Base-by-base conservation (phyloP, 1,140 invertebrate genomes). In the Centruroides sculpturatus region DNA sequence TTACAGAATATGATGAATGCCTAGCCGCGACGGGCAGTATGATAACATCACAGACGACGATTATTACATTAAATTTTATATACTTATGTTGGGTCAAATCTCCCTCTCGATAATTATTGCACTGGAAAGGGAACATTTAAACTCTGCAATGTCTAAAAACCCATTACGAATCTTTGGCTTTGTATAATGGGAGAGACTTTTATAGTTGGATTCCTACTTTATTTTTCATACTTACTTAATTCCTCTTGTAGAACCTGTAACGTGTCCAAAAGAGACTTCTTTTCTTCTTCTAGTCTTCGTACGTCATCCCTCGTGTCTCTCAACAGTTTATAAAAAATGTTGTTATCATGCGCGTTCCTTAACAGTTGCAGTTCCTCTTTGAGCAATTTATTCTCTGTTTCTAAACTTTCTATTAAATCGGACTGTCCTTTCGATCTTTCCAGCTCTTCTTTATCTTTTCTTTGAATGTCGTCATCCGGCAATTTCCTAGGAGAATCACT, bases 381-480 rank as follows among this genome's bases (percentile, higher is more conserved):
- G 23, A 64, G 35, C 55, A 60, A 57, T 8, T 64, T 47, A 58
- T 64, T 64, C 36, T 64, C 62, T 55, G 60, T 56, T 55, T 64
- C 56, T 51, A 64, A 47, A 47, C 59, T 60, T 35, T 54, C 54
- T 51, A 64, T 60, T 48, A 57, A 34, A 47, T 57, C 58, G 11
- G 60, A 35, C 51, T 64, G 41, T 41, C 8, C 3, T 41, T 41
- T 41, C 41, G 8, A 8, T 41, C 5, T 41, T 60, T 10, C 52
- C 55, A 35, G 59, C 41, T 41, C 58, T 51, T 60, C 60, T 23
- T 23, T 23, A 52, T 58, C 55, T 56, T 23, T 60, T 64, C 41
- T 64, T 59, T 13, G 50, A 51, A 10, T 5, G 12, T n/a, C 12
- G 10, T 6, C 12, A 4, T 51, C 23, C 6, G 8, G 12, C 23